Evolutionary conservation across 2,797 vertebrate genomes (phyloP).

Genomic region (Philypnodon macrostomus): DNA sequence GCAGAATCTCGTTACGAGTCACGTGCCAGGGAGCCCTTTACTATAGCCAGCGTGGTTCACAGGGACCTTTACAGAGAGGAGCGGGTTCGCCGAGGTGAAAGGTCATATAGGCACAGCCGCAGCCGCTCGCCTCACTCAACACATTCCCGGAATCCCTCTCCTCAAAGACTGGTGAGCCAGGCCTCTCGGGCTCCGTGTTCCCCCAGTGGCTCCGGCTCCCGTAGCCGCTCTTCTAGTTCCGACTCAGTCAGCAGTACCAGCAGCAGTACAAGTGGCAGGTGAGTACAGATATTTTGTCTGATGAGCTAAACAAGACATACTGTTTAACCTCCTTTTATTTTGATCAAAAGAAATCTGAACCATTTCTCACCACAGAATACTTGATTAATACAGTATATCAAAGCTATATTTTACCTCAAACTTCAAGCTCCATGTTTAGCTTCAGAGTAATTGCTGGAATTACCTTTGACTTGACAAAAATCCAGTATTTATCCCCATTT

Average conservation of each 20-base stretch:
- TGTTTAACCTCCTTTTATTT: no score
- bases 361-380: no score
- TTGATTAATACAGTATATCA: no score
- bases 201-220: constrained; percentile 89
- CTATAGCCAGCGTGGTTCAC: constrained; percentile 95
- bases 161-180: constrained; percentile 90
- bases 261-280: constrained; percentile 98
- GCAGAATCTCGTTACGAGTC: constrained; percentile 94
- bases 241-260: constrained; percentile 98
- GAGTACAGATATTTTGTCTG: constrained; percentile 48
- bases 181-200: constrained; percentile 84
- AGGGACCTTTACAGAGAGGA: constrained; percentile 97
- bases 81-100: constrained; percentile 88
- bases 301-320: no score
- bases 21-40: constrained; percentile 91
- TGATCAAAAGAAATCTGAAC: no score
- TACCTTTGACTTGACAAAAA: no score
- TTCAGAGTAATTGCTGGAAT: no score
- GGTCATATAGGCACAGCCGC: constrained; percentile 91
- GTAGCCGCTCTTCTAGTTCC: constrained; percentile 94
- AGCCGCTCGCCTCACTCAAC: constrained; percentile 94
- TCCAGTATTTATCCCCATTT: no score
- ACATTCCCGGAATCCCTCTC: constrained; percentile 92
- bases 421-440: no score
- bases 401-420: no score